Conservation (phyloP, 2,113 vertebrate genomes). For the Carlito syrichta region DNA sequence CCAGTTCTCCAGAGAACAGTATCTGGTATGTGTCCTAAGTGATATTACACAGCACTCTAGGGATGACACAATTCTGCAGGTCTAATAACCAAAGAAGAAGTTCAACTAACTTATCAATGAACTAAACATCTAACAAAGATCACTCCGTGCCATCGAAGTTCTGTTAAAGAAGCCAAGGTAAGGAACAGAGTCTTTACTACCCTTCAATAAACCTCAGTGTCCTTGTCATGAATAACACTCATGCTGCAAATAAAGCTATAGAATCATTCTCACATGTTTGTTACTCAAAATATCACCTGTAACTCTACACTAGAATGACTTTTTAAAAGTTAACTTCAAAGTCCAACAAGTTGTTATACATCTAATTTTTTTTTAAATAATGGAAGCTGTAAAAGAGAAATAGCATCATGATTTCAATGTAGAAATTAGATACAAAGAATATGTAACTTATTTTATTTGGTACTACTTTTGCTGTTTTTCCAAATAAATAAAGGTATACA, state of each 20-base stretch:
- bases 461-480: neutral
- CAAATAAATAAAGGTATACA: neutral
- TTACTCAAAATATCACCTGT: neutral
- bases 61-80: neutral
- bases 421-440: neutral
- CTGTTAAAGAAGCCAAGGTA: neutral
- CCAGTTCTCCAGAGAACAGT: neutral
- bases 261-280: neutral
- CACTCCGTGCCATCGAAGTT: neutral
- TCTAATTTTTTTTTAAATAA: neutral
- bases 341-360: neutral
- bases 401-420: neutral
- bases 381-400: neutral
- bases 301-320: neutral
- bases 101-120: neutral
- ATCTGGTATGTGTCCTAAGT: neutral
- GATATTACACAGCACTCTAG: neutral
- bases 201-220: neutral
- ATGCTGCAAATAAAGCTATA: neutral
- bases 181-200: neutral
- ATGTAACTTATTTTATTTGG: neutral
- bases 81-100: neutral
- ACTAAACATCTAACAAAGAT: neutral
- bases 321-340: constrained; percentile 9
- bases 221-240: neutral